Conservation (phyloP, 1,140 invertebrate species). For the Dendrolimus punctatus region DNA sequence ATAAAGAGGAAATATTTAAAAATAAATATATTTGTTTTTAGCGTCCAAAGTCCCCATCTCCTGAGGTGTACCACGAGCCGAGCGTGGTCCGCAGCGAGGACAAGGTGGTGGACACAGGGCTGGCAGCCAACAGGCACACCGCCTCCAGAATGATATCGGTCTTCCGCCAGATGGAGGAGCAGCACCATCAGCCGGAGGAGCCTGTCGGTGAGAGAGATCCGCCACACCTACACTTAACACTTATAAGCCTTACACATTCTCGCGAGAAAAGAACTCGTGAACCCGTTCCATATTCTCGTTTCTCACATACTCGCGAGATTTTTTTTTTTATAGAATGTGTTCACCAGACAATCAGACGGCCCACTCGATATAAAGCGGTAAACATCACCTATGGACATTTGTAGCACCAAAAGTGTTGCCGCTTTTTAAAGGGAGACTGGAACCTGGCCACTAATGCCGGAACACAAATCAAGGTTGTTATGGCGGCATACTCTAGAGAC, state of each 20-base stretch:
- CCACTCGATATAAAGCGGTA: too few relatives aligned
- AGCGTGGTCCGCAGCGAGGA: slow-evolving; percentile 80
- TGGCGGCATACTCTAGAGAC: too few relatives aligned
- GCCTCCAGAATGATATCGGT: slow-evolving; percentile 87
- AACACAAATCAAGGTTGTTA: too few relatives aligned
- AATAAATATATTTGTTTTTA: slow-evolving; percentile 4
- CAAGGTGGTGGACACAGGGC: slow-evolving; percentile 53
- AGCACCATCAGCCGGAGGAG: slow-evolving; percentile 72
- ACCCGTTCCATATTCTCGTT: neutral
- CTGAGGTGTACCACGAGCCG: slow-evolving; percentile 84
- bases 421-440: too few relatives aligned
- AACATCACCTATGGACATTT: too few relatives aligned
- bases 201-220: slow-evolving; percentile 57
- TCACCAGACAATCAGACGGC: too few relatives aligned
- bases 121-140: slow-evolving; percentile 80
- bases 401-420: too few relatives aligned
- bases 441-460: too few relatives aligned
- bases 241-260: neutral
- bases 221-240: too few relatives aligned
- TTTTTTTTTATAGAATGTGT: too few relatives aligned
- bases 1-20: too few relatives aligned
- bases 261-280: neutral
- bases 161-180: slow-evolving; percentile 90
- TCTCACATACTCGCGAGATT: neutral
- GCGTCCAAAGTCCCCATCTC: slow-evolving; percentile 79